Percentiles rank a stretch among this genome's conserved stretches.
phyloP scores from a whole-genome alignment of 2,888 invertebrate species.

The Leistus spinibarbis region DNA sequence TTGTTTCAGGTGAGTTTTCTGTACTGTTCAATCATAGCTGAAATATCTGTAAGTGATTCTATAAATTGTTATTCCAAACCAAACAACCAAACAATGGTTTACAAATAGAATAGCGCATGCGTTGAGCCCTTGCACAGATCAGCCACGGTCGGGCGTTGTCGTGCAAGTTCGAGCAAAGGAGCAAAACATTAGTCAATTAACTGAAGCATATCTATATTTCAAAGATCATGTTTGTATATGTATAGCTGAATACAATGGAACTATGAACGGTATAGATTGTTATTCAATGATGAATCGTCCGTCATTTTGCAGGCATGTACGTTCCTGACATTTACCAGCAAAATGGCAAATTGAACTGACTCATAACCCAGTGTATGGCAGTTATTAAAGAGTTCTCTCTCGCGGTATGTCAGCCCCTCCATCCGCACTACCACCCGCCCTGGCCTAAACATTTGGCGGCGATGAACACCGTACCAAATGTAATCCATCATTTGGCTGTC shows the following conservation, averaged over 20 bases:
- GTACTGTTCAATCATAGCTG: neutral
- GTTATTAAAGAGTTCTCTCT: constrained; percentile 29
- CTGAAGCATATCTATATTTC: neutral
- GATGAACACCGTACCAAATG: neutral
- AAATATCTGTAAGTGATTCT: neutral
- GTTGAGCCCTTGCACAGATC: neutral
- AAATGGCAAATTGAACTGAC: constrained; percentile 40
- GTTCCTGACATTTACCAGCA: constrained; percentile 39
- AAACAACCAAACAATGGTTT: neutral
- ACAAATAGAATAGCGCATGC: neutral
- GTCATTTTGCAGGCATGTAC: constrained; percentile 29
- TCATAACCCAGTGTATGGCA: constrained; percentile 38
- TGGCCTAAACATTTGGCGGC: neutral
- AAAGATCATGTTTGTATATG: neutral
- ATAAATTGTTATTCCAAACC: neutral
- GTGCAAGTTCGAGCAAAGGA: neutral
- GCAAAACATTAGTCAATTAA: neutral
- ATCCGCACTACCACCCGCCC: neutral
- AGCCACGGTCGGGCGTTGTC: neutral
- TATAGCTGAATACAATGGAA: too few species aligned
- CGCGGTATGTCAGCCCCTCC: neutral
- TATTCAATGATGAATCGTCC: constrained; percentile 23
- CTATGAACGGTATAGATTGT: constrained; percentile 23
- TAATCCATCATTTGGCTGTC: constrained; percentile 51
- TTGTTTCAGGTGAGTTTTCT: constrained; percentile 3